Percentiles rank a stretch among this genome's conserved stretches.
Evolutionary conservation across 2,113 vertebrate genomes (phyloP).

Genomic region (Forbesichthys papilliferus): DNA sequence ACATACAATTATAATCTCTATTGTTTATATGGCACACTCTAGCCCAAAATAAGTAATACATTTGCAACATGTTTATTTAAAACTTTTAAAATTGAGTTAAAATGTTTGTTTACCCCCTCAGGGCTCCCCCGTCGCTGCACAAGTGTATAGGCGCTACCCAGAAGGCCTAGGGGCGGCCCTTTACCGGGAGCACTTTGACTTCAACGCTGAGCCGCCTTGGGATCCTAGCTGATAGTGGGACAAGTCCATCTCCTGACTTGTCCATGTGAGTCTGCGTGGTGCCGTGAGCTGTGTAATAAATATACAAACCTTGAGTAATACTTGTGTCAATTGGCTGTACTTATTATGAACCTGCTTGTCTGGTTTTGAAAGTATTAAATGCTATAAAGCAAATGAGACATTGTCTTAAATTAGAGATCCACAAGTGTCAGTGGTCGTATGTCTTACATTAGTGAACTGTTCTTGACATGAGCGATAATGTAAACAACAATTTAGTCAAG

Average conservation of each 20-base stretch:
- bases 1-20: no score
- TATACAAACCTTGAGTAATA: no score
- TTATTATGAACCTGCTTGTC: no score
- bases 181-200: slow-evolving; percentile 99
- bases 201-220: slow-evolving; percentile 99
- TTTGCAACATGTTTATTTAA: no score
- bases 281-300: no score
- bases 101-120: slow-evolving; percentile 26
- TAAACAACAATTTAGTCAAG: no score
- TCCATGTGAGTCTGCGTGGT: slow-evolving; percentile 87
- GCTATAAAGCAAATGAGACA: no score
- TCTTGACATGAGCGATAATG: neutral
- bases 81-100: neutral
- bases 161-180: slow-evolving; percentile 98
- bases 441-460: neutral
- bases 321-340: no score
- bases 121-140: slow-evolving; percentile 83
- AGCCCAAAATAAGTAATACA: neutral
- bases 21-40: neutral
- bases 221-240: slow-evolving; percentile 99
- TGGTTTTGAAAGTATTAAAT: no score
- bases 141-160: slow-evolving; percentile 96
- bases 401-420: neutral
- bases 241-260: slow-evolving; percentile 99
- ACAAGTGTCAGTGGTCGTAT: neutral